phyloP scores from a whole-genome alignment of 64 coral and sea anemone genomes.

The Pocillopora damicornis region DNA sequence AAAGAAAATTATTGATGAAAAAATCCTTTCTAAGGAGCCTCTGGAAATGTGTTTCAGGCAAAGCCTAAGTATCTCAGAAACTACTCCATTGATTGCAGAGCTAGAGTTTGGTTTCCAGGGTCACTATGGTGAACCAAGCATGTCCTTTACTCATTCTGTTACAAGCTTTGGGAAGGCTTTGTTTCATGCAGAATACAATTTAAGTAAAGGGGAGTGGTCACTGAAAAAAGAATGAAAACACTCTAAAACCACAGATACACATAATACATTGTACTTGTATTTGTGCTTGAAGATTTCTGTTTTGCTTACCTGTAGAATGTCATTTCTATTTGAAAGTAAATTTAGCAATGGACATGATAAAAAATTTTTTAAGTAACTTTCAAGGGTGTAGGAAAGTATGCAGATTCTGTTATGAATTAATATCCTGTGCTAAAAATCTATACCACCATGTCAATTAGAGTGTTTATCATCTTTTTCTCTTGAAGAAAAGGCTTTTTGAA shows the following conservation, averaged over 20 bases:
- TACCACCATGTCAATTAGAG: too few species aligned
- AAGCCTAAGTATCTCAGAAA: neutral
- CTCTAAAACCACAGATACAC: neutral
- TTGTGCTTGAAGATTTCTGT: neutral
- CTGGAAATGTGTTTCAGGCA: constrained; percentile 27
- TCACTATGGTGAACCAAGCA: constrained; percentile 56
- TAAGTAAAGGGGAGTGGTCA: constrained; percentile 15
- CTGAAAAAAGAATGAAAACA: neutral
- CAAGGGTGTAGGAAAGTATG: too few species aligned
- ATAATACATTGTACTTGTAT: neutral
- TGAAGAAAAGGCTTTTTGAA: too few species aligned
- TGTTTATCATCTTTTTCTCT: too few species aligned
- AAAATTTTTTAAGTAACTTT: too few species aligned
- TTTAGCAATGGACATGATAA: too few species aligned
- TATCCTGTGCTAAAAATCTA: too few species aligned
- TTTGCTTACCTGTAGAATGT: too few species aligned
- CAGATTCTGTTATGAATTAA: too few species aligned
- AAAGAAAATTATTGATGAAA: constrained; percentile 25
- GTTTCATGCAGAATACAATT: constrained; percentile 13
- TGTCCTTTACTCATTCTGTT: constrained; percentile 16
- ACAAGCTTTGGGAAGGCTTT: constrained; percentile 7
- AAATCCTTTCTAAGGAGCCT: constrained; percentile 47
- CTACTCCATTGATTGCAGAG: constrained; percentile 42
- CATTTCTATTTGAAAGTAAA: too few species aligned
- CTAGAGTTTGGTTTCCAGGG: constrained; percentile 76